Evolutionary conservation across 2,113 vertebrate genomes (phyloP).

Genomic region (Pachyramphus minor): DNA sequence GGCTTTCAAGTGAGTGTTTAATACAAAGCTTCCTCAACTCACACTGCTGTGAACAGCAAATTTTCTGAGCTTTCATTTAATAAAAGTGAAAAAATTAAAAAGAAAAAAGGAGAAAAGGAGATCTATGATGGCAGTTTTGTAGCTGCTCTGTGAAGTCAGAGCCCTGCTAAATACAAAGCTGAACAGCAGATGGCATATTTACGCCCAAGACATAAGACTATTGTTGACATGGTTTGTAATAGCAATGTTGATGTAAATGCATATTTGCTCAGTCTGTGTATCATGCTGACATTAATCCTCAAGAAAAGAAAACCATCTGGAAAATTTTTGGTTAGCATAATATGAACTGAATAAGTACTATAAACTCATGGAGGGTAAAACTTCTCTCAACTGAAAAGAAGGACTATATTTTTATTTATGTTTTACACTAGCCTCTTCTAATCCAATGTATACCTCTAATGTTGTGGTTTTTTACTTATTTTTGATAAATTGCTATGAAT

Average conservation of each 20-base stretch:
- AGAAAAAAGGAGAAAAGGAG: background rate
- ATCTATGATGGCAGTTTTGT: background rate
- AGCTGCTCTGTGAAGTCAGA: background rate
- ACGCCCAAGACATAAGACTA: background rate
- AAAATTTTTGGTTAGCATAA: conserved; percentile 2
- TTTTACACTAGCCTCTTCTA: background rate
- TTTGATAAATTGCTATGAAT: background rate
- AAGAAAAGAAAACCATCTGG: conserved; percentile 34
- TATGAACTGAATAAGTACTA: background rate
- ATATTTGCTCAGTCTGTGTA: conserved; percentile 5
- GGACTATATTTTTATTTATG: background rate
- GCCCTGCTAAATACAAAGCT: conserved; percentile 27
- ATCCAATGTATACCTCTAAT: background rate
- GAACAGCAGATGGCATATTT: conserved; percentile 62
- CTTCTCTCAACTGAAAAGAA: background rate
- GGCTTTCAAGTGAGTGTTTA: background rate
- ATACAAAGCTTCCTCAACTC: background rate
- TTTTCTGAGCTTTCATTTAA: background rate
- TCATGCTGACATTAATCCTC: background rate
- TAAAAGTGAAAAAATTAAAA: background rate
- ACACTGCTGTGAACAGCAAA: background rate
- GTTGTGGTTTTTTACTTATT: background rate
- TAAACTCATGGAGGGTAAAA: background rate
- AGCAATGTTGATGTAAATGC: conserved; percentile 32
- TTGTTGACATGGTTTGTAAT: conserved; percentile 37